Percentiles rank a stretch among this genome's conserved stretches.
Conservation (phyloP, 2,797 vertebrate genomes). For the Poecile montanus region DNA sequence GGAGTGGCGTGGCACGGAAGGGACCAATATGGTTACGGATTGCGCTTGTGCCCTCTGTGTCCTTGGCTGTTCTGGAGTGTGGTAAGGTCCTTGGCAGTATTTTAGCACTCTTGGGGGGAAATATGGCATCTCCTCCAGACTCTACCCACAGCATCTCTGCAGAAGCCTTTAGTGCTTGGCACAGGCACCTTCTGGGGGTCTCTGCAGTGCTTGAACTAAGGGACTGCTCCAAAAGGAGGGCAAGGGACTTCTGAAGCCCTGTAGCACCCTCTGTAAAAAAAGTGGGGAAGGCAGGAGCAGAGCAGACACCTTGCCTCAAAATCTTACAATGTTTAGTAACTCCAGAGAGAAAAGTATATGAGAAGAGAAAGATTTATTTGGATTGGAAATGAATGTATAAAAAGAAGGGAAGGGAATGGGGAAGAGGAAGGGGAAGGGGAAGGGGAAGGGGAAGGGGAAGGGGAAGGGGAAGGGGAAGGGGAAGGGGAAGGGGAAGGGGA, state of each 20-base stretch:
- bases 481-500: neutral
- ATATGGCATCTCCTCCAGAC: neutral
- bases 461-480: too few relatives aligned
- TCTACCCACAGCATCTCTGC: neutral
- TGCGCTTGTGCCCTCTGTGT: neutral
- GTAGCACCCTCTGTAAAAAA: neutral
- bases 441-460: too few relatives aligned
- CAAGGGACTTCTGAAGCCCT: neutral
- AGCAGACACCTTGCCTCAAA: neutral
- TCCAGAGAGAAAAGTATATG: neutral
- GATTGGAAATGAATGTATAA: neutral
- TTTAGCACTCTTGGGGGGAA: neutral
- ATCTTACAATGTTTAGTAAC: neutral
- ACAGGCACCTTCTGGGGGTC: neutral
- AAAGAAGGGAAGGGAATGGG: too few relatives aligned
- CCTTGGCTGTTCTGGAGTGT: neutral
- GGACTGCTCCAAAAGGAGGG: neutral
- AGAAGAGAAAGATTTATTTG: neutral
- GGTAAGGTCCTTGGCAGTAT: neutral
- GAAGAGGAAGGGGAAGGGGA: too few relatives aligned
- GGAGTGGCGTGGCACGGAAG: rapidly evolving
- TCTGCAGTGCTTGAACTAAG: neutral
- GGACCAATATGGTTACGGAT: neutral
- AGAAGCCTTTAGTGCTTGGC: neutral
- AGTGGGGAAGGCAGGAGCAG: neutral